Percentiles rank a stretch among this genome's conserved stretches.
These are phyloP conservation scores for Hesperia comma DNA, from an alignment of 2,888 invertebrate genomes.

Conservation along the genomic window DNA sequence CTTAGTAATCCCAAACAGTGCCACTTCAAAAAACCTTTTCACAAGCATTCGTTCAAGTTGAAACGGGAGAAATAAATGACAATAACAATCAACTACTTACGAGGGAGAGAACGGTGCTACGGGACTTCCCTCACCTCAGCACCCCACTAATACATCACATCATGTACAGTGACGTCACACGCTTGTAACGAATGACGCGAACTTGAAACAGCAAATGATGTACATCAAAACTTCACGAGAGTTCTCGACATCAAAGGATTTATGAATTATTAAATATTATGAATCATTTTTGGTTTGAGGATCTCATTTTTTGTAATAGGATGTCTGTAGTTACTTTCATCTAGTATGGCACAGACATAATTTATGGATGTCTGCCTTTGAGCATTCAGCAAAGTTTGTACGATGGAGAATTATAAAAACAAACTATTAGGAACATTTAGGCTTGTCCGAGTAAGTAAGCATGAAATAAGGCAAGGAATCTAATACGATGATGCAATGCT, in stretches of 20 bases:
- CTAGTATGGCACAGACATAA: too few relatives aligned
- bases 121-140: slow-evolving; percentile 41
- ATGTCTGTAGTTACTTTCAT: too few relatives aligned
- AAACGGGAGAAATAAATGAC: slow-evolving; percentile 47
- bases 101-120: slow-evolving; percentile 43
- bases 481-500: too few relatives aligned
- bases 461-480: too few relatives aligned
- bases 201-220: not conserved
- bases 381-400: too few relatives aligned
- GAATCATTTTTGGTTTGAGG: too few relatives aligned
- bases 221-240: not conserved
- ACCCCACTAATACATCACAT: slow-evolving; percentile 59
- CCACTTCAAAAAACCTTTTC: slow-evolving; percentile 21
- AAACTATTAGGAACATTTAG: too few relatives aligned
- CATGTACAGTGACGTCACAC: slow-evolving; percentile 50
- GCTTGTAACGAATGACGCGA: slow-evolving; percentile 3
- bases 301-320: too few relatives aligned
- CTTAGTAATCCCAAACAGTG: slow-evolving; percentile 11
- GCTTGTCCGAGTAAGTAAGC: too few relatives aligned
- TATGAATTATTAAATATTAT: not conserved
- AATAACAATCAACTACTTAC: slow-evolving; percentile 49
- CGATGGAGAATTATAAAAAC: too few relatives aligned
- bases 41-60: slow-evolving; percentile 19
- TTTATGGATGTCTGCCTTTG: too few relatives aligned
- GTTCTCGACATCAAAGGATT: slow-evolving; percentile 5